Evolutionary conservation across 2,888 invertebrate genomes (phyloP).

Genomic region (Netelia virgata): DNA sequence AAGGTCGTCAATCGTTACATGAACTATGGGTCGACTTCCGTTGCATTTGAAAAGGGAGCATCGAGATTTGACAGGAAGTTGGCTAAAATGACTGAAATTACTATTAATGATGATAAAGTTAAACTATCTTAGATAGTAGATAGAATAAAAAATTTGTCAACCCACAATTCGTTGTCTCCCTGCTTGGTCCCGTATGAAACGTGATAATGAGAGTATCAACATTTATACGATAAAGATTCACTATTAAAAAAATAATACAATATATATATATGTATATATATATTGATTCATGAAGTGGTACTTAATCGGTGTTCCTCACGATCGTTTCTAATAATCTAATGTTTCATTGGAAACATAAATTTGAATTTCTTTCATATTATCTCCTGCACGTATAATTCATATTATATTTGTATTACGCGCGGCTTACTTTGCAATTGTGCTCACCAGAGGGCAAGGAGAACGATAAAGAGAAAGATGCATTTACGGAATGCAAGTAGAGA

Average conservation of each 20-base stretch:
- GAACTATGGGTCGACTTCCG: conserved; percentile 85
- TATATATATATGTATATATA: no score
- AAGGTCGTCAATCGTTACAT: conserved; percentile 90
- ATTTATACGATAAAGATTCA: not conserved
- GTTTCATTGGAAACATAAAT: no score
- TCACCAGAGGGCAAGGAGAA: not conserved
- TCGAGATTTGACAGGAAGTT: conserved; percentile 91
- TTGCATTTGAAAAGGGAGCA: conserved; percentile 88
- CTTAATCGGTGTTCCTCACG: no score
- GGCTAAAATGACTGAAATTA: conserved; percentile 88
- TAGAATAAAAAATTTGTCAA: conserved; percentile 40
- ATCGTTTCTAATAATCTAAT: no score
- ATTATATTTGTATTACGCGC: not conserved
- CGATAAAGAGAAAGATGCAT: conserved; percentile 11
- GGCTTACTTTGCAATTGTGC: not conserved
- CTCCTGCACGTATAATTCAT: no score
- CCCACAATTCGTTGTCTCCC: not conserved
- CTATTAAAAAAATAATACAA: no score
- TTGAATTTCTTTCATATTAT: no score
- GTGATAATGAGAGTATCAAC: not conserved
- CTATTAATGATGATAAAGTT: conserved; percentile 88
- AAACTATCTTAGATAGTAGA: conserved; percentile 69
- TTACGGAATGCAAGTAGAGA: conserved; percentile 56
- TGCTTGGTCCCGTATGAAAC: not conserved
- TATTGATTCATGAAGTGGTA: no score